Evolutionary conservation across 1,140 invertebrate species (phyloP), one percentile per base, ranked within the genome.

Genomic region (Hylaeus volcanicus): DNA sequence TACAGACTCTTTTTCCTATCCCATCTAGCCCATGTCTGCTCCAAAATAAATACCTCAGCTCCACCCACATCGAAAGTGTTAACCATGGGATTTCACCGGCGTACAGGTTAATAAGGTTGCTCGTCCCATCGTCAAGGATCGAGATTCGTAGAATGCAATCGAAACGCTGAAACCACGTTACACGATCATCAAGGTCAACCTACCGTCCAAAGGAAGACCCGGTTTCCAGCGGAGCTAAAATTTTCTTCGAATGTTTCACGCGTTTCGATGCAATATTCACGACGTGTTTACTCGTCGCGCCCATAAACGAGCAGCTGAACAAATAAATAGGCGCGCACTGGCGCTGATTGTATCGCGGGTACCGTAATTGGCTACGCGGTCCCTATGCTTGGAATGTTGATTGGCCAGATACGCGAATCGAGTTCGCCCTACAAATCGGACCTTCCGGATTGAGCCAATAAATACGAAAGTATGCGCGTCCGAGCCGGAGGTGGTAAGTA

Each of bases 351-450:
- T 90, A 90, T 90, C 90, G 79, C 79, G 82, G 73, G 78, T 82
- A 76, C 87, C 83, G 85, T 91, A 90, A 91, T 90, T 90, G 89
- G 85, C 85, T 84, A 86, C 88, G 81, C 88, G 87, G 87, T 89
- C 84, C 72, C 75, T 89, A 89, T 84, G 84, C 82, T 81, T 85
- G 90, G 88, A 91, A 91, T 90, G 89, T 90, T 90, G 90, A 91
- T 91, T 90, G 88, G 85, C 86, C 81, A 90, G 88, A 90, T 89
- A 90, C 61, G 78, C 81, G 81, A 77, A 26, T 66, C 75, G 74
- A 82, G 82, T 81, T 26, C 76, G 82, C 80, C 74, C 68, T 86
- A 88, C 85, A 89, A 91, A 89, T 86, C 70, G 70, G 84, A 71
- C 77, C 82, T 88, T 60, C 66, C 66, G 60, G 81, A 88, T 88